Conservation (phyloP, 2,888 invertebrate species). For the Agonopterix arenella region DNA sequence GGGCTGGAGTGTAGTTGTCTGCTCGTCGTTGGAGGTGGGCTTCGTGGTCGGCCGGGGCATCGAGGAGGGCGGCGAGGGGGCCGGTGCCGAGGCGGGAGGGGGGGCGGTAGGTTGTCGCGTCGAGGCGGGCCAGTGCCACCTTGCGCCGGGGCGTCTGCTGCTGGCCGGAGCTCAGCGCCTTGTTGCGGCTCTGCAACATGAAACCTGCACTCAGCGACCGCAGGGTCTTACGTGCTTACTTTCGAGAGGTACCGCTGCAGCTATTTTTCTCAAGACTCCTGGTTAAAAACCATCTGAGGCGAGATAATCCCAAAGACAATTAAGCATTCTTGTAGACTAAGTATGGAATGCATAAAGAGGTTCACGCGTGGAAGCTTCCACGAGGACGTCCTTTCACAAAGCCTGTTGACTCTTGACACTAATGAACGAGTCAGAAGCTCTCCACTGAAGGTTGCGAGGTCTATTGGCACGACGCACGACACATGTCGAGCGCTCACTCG, state of each 20-base stretch:
- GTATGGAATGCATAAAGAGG: background rate
- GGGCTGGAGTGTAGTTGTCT: conserved; percentile 28
- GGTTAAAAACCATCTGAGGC: no score
- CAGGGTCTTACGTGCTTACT: conserved; percentile 12
- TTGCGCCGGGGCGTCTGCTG: conserved; percentile 17
- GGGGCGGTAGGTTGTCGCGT: conserved; percentile 47
- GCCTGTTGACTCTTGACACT: conserved; percentile 1
- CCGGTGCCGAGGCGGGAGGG: conserved; percentile 31
- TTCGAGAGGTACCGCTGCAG: conserved; percentile 6
- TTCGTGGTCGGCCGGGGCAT: conserved; percentile 31
- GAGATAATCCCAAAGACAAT: conserved; percentile 5
- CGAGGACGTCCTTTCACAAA: background rate
- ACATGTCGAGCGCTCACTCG: background rate
- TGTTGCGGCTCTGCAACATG: conserved; percentile 75
- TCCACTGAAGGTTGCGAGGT: background rate
- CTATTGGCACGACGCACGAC: background rate
- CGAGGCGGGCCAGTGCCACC: conserved; percentile 42
- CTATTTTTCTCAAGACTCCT: no score
- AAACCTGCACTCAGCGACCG: conserved; percentile 54
- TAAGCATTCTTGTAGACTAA: background rate
- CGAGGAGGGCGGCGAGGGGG: conserved; percentile 30
- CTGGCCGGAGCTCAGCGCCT: conserved; percentile 35
- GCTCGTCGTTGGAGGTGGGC: conserved; percentile 51
- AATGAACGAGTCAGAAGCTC: background rate
- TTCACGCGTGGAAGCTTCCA: background rate